These are phyloP conservation scores for Amblyopsis hoosieri DNA, from an alignment of 2,797 vertebrate species.

Conservation along the genomic window DNA sequence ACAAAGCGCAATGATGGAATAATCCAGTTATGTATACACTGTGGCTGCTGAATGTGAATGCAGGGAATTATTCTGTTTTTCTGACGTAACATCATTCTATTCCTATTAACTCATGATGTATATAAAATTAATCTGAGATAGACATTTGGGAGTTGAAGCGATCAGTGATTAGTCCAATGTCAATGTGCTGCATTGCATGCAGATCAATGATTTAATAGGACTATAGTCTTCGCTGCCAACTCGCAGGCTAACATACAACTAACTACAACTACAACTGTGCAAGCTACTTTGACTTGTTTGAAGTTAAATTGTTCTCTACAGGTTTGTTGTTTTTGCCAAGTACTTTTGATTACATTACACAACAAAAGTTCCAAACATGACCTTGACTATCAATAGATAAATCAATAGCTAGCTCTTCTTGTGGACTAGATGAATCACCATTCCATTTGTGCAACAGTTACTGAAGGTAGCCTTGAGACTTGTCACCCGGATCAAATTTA, in stretches of 20 bases:
- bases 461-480: conserved; percentile 29
- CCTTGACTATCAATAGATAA: conserved; percentile 54
- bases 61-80: not conserved
- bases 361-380: conserved; percentile 40
- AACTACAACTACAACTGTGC: too few relatives aligned
- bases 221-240: too few relatives aligned
- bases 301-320: conserved; percentile 1
- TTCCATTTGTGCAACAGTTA: conserved; percentile 46
- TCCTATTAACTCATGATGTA: conserved; percentile 1
- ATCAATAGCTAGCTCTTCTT: conserved; percentile 57
- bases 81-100: not conserved
- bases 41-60: conserved; percentile 28
- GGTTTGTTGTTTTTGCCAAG: conserved; percentile 2
- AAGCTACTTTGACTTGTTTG: conserved; percentile 35
- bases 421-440: conserved; percentile 41
- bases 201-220: not conserved
- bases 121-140: conserved; percentile 6
- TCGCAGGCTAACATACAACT: too few relatives aligned
- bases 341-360: conserved; percentile 26
- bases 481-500: conserved; percentile 52
- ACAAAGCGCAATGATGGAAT: conserved; percentile 51
- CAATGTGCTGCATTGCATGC: not conserved
- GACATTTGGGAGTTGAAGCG: conserved; percentile 16
- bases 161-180: conserved; percentile 6
- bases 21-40: conserved; percentile 48